Evolutionary conservation across 2,888 invertebrate species (phyloP).

Genomic region (Brassicogethes aeneus): DNA sequence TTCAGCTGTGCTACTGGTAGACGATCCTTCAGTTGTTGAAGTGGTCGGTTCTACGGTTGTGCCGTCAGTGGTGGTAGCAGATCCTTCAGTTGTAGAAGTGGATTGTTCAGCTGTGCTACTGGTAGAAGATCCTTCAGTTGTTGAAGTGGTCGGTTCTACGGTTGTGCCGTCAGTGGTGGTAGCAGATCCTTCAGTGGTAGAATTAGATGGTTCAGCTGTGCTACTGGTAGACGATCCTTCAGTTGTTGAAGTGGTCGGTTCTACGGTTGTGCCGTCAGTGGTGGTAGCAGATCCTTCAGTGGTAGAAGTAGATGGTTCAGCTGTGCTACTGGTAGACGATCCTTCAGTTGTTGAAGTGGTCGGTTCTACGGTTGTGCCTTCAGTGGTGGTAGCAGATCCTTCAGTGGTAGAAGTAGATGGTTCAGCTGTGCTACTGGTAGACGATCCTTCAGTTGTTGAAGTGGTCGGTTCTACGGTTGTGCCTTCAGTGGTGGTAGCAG

Average conservation of each 20-base stretch:
- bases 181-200: background rate
- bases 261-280: background rate
- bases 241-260: background rate
- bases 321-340: background rate
- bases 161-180: background rate
- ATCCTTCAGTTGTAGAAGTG: background rate
- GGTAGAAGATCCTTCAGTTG: background rate
- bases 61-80: background rate
- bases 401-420: background rate
- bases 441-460: background rate
- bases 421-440: background rate
- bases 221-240: background rate
- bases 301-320: background rate
- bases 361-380: background rate
- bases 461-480: background rate
- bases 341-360: background rate
- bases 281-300: background rate
- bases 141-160: background rate
- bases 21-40: background rate
- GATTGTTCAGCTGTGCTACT: background rate
- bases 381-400: background rate
- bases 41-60: background rate
- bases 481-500: too few relatives aligned
- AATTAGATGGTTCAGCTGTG: background rate
- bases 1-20: background rate